These are phyloP conservation scores for Muscina levida DNA, from an alignment of 2,888 invertebrate species.

Conservation along the genomic window DNA sequence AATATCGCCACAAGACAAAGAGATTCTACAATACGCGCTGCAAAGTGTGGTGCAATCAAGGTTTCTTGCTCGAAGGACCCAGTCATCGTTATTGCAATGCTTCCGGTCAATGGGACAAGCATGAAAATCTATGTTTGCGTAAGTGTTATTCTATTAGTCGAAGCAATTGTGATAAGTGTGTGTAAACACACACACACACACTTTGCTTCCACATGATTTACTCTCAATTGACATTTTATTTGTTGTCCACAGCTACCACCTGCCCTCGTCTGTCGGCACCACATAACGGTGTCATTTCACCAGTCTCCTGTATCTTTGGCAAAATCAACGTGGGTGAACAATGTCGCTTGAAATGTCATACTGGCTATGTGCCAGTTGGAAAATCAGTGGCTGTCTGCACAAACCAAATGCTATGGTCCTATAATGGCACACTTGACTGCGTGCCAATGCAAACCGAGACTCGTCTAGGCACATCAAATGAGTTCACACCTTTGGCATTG, in stretches of 20 bases:
- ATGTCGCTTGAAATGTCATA: conserved; percentile 80
- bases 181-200: no score
- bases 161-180: no score
- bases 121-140: conserved; percentile 81
- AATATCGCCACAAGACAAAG: conserved; percentile 77
- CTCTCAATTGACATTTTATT: conserved; percentile 12
- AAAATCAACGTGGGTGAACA: conserved; percentile 80
- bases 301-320: conserved; percentile 81
- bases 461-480: conserved; percentile 40
- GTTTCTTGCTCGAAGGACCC: conserved; percentile 82
- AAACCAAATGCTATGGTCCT: conserved; percentile 76
- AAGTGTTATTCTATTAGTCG: conserved; percentile 74
- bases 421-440: conserved; percentile 75
- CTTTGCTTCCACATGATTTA: conserved; percentile 16
- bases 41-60: conserved; percentile 78
- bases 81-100: conserved; percentile 81
- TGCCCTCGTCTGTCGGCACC: conserved; percentile 81
- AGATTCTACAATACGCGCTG: conserved; percentile 78
- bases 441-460: conserved; percentile 48
- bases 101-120: conserved; percentile 81
- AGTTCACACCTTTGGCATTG: conserved; percentile 46
- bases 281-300: conserved; percentile 81
- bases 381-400: conserved; percentile 76
- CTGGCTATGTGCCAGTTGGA: conserved; percentile 79
- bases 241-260: conserved; percentile 74